Evolutionary conservation across 1,140 invertebrate species (phyloP).

Genomic region (Drosophila murphyi): DNA sequence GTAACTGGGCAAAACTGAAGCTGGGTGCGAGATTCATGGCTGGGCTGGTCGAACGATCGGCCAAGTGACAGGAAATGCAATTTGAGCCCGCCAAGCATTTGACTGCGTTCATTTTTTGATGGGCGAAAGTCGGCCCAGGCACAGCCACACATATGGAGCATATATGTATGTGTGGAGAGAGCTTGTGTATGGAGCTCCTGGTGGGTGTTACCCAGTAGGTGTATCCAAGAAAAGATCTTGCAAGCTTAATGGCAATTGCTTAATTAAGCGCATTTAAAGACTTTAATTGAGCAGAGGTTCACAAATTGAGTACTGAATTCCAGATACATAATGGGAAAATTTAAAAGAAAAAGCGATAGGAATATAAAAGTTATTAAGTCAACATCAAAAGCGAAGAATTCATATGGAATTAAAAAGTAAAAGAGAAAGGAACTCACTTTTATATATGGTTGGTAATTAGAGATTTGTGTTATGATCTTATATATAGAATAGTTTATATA

Average conservation of each 20-base stretch:
- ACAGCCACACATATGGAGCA: conserved; percentile 10
- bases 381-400: no score
- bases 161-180: conserved; percentile 10
- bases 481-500: no score
- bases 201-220: conserved; percentile 69
- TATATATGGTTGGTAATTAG: no score
- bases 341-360: background rate
- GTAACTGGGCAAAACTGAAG: conserved; percentile 14
- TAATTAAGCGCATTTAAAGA: conserved; percentile 59
- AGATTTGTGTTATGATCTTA: no score
- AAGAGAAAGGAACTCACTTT: no score
- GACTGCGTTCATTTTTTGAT: conserved; percentile 77
- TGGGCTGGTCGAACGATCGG: conserved; percentile 56
- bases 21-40: conserved; percentile 42
- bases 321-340: conserved; percentile 22
- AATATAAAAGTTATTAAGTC: background rate
- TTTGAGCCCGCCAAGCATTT: conserved; percentile 73
- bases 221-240: conserved; percentile 56
- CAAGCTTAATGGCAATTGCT: conserved; percentile 71
- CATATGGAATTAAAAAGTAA: no score
- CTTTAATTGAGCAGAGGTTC: conserved; percentile 9
- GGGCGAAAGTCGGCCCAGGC: conserved; percentile 65
- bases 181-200: conserved; percentile 7
- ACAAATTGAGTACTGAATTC: background rate
- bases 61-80: conserved; percentile 80